Percentiles rank a stretch among this genome's conserved stretches.
phyloP scores from a whole-genome alignment of 1,140 invertebrate genomes.

The Leguminivora glycinivorella region DNA sequence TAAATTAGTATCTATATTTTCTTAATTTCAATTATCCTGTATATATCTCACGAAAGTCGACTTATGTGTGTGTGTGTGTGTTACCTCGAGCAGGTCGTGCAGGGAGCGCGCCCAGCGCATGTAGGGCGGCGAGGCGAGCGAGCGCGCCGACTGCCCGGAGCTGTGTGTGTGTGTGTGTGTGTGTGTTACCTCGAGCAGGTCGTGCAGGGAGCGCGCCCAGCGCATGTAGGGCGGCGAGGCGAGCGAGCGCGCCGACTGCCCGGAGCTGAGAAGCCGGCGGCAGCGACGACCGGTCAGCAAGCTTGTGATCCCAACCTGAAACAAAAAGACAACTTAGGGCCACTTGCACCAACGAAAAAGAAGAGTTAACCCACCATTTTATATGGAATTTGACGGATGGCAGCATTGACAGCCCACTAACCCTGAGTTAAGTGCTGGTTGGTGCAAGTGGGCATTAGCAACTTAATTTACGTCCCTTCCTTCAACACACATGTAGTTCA shows the following conservation, averaged over 20 bases:
- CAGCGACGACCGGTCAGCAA: constrained; percentile 79
- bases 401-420: no score
- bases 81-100: constrained; percentile 85
- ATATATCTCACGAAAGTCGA: no score
- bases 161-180: constrained; percentile 35
- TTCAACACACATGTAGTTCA: no score
- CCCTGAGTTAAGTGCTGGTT: no score
- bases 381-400: no score
- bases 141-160: constrained; percentile 63
- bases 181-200: constrained; percentile 82
- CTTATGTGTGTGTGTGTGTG: not conserved
- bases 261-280: constrained; percentile 73
- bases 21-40: no score
- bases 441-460: no score
- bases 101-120: constrained; percentile 92
- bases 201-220: constrained; percentile 91
- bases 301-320: constrained; percentile 79
- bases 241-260: constrained; percentile 64
- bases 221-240: constrained; percentile 89
- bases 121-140: constrained; percentile 85
- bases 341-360: no score
- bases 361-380: no score
- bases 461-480: no score
- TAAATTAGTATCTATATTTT: no score
- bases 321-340: not conserved